Conservation (phyloP, 2,797 vertebrate species). For the Leptoclinus maculatus region DNA sequence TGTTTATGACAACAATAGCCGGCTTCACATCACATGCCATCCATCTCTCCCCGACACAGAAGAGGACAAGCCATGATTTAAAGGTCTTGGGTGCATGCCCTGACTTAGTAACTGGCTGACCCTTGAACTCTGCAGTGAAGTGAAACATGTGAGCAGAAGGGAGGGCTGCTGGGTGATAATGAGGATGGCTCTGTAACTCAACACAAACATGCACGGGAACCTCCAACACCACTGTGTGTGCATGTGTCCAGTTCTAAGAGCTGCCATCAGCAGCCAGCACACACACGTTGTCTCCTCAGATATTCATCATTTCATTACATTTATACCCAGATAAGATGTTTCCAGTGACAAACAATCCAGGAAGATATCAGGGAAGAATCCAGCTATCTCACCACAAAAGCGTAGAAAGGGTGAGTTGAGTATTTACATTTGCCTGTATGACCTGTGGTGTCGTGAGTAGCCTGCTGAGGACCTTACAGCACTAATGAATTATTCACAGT, state of each 20-base stretch:
- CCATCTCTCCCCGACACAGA: background rate
- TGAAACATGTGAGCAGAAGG: slow-evolving; percentile 60
- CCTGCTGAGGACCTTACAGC: too few species aligned
- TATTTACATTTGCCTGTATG: too few species aligned
- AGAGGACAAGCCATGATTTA: slow-evolving; percentile 22
- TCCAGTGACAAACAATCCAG: too few species aligned
- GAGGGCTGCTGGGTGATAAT: slow-evolving; percentile 63
- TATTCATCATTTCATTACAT: background rate
- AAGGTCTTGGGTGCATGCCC: slow-evolving; percentile 23
- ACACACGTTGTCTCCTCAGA: background rate
- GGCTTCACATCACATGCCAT: background rate
- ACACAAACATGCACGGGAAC: slow-evolving; percentile 42
- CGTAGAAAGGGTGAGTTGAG: too few species aligned
- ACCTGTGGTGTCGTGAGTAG: too few species aligned
- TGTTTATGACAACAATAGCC: too few species aligned
- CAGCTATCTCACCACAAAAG: too few species aligned
- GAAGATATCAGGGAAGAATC: too few species aligned
- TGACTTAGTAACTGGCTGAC: slow-evolving; percentile 40
- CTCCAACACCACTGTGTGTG: background rate
- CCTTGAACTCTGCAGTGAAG: slow-evolving; percentile 50
- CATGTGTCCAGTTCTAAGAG: background rate
- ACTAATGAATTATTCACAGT: too few species aligned
- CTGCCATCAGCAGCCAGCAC: background rate
- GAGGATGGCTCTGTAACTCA: slow-evolving; percentile 57
- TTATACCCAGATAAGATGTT: too few species aligned